Percentiles rank a stretch among this genome's conserved stretches.
Conservation (phyloP, 2,113 vertebrate genomes). For the Opisthocomus hoazin region DNA sequence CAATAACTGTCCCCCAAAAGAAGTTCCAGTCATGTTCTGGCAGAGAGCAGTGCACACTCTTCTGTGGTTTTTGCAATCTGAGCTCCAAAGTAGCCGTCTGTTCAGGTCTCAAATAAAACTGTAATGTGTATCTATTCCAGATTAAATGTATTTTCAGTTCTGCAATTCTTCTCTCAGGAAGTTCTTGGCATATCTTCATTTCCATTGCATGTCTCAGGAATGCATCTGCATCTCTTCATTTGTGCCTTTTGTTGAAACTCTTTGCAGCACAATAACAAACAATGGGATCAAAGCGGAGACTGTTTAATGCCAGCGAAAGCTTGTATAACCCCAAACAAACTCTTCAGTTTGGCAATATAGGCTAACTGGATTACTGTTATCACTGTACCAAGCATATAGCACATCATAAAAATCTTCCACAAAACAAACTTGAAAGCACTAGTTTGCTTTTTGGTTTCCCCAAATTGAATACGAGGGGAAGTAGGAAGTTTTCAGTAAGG, state of each 20-base stretch:
- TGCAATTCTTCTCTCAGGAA: background rate
- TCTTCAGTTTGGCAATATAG: background rate
- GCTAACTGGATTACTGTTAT: background rate
- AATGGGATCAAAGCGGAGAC: slow-evolving; percentile 39
- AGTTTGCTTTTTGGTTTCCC: background rate
- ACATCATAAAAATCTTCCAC: slow-evolving; percentile 28
- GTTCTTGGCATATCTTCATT: slow-evolving; percentile 20
- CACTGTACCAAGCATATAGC: slow-evolving; percentile 21
- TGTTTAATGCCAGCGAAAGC: slow-evolving; percentile 24
- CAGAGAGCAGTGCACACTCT: background rate
- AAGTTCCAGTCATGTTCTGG: background rate
- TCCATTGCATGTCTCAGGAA: background rate
- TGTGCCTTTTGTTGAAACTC: slow-evolving; percentile 42
- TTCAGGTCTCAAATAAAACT: background rate
- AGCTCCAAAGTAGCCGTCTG: background rate
- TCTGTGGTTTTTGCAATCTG: background rate
- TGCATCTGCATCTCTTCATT: slow-evolving; percentile 12
- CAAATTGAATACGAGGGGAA: background rate
- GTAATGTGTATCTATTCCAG: background rate
- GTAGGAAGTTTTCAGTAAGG: background rate
- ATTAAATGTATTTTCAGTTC: background rate
- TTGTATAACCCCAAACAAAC: slow-evolving; percentile 37
- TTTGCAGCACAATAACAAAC: slow-evolving; percentile 59
- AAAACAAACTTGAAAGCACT: slow-evolving; percentile 7
- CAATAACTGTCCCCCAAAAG: background rate